Evolutionary conservation across 1,140 invertebrate species (phyloP).

Genomic region (Diorhabda carinulata): DNA sequence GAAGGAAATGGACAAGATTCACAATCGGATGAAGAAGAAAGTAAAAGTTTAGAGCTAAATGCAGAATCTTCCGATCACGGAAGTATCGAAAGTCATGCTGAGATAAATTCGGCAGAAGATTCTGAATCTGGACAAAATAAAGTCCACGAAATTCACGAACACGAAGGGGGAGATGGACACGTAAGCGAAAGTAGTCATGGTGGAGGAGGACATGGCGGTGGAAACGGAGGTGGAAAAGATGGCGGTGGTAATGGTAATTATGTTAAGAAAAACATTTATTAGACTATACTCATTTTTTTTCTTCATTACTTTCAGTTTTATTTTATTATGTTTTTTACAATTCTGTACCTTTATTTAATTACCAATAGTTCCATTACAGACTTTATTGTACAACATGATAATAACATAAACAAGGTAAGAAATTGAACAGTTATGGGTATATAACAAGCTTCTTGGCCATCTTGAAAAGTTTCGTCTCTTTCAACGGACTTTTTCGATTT

Average conservation of each 20-base stretch:
- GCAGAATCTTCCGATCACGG: constrained; percentile 1
- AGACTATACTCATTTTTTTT: too few species aligned
- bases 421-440: too few species aligned
- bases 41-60: neutral
- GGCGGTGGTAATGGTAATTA: constrained; percentile 12
- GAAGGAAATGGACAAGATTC: constrained; percentile 8
- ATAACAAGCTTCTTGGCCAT: too few species aligned
- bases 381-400: too few species aligned
- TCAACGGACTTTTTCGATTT: too few species aligned
- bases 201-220: constrained; percentile 10
- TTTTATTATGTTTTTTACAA: too few species aligned
- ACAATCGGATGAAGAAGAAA: constrained; percentile 12
- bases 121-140: neutral
- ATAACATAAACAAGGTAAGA: too few species aligned
- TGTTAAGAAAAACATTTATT: too few species aligned
- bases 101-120: neutral
- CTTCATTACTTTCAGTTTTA: too few species aligned
- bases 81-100: neutral
- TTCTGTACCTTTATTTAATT: too few species aligned
- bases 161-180: neutral
- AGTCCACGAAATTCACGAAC: neutral
- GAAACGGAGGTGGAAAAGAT: constrained; percentile 4
- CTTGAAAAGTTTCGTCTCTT: too few species aligned
- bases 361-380: too few species aligned
- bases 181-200: constrained; percentile 5